Percentiles rank a stretch among this genome's conserved stretches.
phyloP scores from a whole-genome alignment of 2,113 vertebrate genomes.

The Sminthopsis crassicaudata region DNA sequence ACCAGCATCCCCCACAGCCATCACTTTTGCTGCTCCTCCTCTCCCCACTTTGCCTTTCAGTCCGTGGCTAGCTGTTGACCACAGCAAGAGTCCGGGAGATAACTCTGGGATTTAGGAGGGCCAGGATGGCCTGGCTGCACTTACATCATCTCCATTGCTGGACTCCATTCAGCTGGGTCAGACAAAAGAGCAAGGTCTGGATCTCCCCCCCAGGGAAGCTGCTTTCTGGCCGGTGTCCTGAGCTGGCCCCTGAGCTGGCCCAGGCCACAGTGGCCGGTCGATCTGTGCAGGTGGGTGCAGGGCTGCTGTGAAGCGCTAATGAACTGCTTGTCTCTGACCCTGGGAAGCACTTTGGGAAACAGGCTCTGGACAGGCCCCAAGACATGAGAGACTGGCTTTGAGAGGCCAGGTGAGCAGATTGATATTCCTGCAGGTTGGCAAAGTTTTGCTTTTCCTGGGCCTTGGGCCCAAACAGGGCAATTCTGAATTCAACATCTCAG shows the following conservation, averaged over 20 bases:
- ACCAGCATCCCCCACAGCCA: not conserved
- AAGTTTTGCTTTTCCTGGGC: slow-evolving; percentile 35
- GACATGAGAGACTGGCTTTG: not conserved
- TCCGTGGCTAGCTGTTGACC: not conserved
- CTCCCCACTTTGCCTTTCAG: not conserved
- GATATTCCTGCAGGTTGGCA: not conserved
- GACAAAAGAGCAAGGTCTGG: not conserved
- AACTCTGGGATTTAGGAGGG: not conserved
- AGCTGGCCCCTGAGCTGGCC: slow-evolving; percentile 59
- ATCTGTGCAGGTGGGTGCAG: not conserved
- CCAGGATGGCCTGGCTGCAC: not conserved
- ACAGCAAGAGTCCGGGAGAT: not conserved
- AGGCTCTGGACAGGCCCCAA: not conserved
- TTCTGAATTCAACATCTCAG: slow-evolving; percentile 2
- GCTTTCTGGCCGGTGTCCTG: not conserved
- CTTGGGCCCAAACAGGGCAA: slow-evolving; percentile 28
- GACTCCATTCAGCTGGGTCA: slow-evolving; percentile 3
- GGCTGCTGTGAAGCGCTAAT: not conserved
- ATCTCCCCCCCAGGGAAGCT: accelerated
- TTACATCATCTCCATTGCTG: not conserved
- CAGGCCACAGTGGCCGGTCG: not conserved
- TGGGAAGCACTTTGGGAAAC: no score
- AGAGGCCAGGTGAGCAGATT: not conserved
- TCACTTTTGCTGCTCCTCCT: not conserved
- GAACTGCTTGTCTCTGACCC: not conserved